phyloP scores from a whole-genome alignment of 2,888 invertebrate genomes.

The Autographa pulchrina region DNA sequence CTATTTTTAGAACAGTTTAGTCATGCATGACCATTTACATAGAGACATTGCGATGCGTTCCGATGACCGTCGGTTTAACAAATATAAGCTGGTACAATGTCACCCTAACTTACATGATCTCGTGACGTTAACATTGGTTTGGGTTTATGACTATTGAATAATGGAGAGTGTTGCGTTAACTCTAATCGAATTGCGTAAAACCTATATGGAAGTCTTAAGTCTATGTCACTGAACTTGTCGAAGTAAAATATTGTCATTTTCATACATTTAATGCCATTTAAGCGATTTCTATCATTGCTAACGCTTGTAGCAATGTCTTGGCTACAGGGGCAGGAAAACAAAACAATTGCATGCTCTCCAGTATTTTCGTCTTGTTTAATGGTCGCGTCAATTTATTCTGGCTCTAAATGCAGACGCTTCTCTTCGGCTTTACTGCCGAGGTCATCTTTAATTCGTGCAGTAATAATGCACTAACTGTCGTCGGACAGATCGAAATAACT shows the following conservation, averaged over 20 bases:
- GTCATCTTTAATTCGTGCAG: constrained; percentile 32
- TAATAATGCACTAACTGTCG: constrained; percentile 24
- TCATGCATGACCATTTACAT: constrained; percentile 75
- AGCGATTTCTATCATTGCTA: too few relatives aligned
- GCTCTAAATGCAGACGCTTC: constrained; percentile 22
- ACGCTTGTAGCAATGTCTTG: too few relatives aligned
- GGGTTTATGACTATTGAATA: constrained; percentile 17
- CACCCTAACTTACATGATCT: constrained; percentile 15
- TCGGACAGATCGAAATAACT: constrained; percentile 3
- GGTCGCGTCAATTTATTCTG: constrained; percentile 33
- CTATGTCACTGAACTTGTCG: too few relatives aligned
- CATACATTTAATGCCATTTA: too few relatives aligned
- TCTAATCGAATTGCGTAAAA: too few relatives aligned
- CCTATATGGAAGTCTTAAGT: too few relatives aligned
- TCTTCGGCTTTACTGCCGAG: constrained; percentile 34
- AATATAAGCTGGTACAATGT: constrained; percentile 49
- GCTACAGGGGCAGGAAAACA: constrained; percentile 13
- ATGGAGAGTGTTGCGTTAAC: constrained; percentile 8
- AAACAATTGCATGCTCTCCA: constrained; percentile 18
- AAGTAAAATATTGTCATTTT: too few relatives aligned
- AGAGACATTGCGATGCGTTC: constrained; percentile 57
- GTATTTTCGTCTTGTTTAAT: constrained; percentile 32
- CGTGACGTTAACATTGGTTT: constrained; percentile 27
- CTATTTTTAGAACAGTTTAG: constrained; percentile 82
- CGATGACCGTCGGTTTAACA: constrained; percentile 37